Percentiles rank a stretch among this genome's conserved stretches.
phyloP scores from a whole-genome alignment of 2,888 invertebrate species.

The Drosophila longiperda region DNA sequence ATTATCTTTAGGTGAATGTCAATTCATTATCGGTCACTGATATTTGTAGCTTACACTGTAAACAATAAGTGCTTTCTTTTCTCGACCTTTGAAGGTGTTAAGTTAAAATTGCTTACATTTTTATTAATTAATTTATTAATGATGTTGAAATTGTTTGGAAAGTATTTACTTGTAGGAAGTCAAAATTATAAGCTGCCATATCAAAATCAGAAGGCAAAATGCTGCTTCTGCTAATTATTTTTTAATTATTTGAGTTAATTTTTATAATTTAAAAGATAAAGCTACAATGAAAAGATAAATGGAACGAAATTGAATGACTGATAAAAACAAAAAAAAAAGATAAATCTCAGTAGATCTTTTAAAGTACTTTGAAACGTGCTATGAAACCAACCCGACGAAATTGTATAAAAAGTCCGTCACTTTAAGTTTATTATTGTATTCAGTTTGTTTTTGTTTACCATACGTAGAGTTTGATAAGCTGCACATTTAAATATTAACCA shows the following conservation, averaged over 20 bases:
- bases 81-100: neutral
- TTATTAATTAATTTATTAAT: neutral
- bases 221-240: neutral
- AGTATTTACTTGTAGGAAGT: neutral
- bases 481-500: conserved; percentile 12
- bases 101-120: neutral
- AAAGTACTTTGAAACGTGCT: neutral
- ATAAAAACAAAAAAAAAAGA: conserved; percentile 3
- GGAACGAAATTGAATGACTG: neutral
- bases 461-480: conserved; percentile 20
- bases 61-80: neutral
- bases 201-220: neutral
- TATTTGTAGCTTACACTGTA: neutral
- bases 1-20: no score
- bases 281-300: neutral
- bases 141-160: neutral
- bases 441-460: conserved; percentile 1
- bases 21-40: neutral
- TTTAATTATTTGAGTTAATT: neutral
- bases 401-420: neutral
- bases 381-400: neutral
- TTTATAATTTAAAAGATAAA: neutral
- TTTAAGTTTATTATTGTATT: conserved; percentile 10
- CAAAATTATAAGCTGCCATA: neutral
- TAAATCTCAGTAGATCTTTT: neutral